Percentiles rank a stretch among this genome's conserved stretches.
phyloP scores from a whole-genome alignment of 2,888 invertebrate species.

The Trichacis sp. region DNA sequence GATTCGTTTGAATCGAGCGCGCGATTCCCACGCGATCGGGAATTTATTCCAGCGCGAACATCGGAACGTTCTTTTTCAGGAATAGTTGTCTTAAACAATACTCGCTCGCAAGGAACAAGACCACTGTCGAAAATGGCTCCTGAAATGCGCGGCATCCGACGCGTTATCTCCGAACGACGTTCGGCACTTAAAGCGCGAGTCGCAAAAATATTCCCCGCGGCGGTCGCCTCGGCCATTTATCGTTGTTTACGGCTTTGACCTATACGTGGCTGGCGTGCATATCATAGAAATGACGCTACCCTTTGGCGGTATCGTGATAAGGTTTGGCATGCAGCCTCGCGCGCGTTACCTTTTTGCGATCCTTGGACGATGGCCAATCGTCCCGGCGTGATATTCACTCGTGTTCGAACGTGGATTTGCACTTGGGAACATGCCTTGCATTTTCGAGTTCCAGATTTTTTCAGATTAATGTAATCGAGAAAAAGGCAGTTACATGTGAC shows the following conservation, averaged over 20 bases:
- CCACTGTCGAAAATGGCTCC: constrained; percentile 42
- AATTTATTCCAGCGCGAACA: constrained; percentile 26
- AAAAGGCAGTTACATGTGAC: too few species aligned
- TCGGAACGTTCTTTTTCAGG: constrained; percentile 11
- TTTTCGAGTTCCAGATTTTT: too few species aligned
- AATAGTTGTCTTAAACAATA: constrained; percentile 35
- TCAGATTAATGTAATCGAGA: too few species aligned
- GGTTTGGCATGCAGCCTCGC: constrained; percentile 38
- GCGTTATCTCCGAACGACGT: constrained; percentile 44
- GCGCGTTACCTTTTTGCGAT: constrained; percentile 27
- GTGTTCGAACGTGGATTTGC: too few species aligned
- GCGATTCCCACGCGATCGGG: constrained; percentile 18
- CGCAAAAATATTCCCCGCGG: constrained; percentile 49
- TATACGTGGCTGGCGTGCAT: constrained; percentile 39
- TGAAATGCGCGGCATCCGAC: constrained; percentile 41
- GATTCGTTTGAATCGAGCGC: constrained; percentile 6
- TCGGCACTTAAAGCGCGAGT: constrained; percentile 49
- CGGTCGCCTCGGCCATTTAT: constrained; percentile 38
- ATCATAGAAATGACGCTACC: constrained; percentile 42
- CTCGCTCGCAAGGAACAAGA: constrained; percentile 33
- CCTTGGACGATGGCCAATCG: constrained; percentile 34
- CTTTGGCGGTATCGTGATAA: constrained; percentile 43
- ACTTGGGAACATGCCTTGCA: too few species aligned
- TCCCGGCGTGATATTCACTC: background rate
- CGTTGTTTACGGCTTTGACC: constrained; percentile 45